These are phyloP conservation scores for Tursiops truncatus DNA, from an alignment of 2,113 vertebrate genomes.

Conservation along the genomic window DNA sequence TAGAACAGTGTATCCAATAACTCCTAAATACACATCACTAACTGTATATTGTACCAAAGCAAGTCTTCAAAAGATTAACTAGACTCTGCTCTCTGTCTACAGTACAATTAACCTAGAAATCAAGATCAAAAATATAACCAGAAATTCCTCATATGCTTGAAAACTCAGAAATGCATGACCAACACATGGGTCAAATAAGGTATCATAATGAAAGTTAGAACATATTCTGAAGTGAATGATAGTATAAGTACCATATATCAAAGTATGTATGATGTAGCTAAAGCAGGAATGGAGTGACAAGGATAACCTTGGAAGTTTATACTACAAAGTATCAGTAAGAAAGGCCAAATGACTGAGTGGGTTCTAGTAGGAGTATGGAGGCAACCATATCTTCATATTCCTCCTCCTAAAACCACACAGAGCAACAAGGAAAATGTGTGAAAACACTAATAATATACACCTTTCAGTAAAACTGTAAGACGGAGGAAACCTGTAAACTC, in stretches of 20 bases:
- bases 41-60: not conserved
- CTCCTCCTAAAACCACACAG: not conserved
- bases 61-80: not conserved
- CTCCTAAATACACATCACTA: not conserved
- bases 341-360: not conserved
- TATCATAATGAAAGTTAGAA: not conserved
- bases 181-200: not conserved
- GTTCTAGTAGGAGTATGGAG: not conserved
- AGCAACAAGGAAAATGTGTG: not conserved
- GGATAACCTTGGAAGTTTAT: not conserved
- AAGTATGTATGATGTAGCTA: not conserved
- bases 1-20: too few relatives aligned
- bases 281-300: not conserved
- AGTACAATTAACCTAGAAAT: not conserved
- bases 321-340: not conserved
- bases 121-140: not conserved
- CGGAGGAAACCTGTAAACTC: not conserved
- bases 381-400: not conserved
- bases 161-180: not conserved
- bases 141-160: not conserved
- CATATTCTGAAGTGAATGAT: not conserved
- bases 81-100: not conserved
- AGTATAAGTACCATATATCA: not conserved
- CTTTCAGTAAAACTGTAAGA: not conserved
- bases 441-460: not conserved